A percentile compares a stretch with the other conserved stretches of the same genome.
phyloP scores from a whole-genome alignment of 2,888 invertebrate genomes.

The Ashinkailepas kermadecensis region DNA sequence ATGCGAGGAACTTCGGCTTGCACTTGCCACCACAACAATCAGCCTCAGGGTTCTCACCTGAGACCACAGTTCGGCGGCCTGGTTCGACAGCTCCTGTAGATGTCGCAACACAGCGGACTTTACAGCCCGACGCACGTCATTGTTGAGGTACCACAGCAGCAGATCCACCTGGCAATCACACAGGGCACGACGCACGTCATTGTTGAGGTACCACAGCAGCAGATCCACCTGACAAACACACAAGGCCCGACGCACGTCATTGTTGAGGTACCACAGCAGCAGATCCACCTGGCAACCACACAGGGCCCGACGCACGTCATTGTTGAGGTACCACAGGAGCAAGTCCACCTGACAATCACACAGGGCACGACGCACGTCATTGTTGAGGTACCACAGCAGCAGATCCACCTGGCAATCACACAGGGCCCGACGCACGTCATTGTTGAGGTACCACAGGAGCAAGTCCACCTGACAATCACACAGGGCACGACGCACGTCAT shows the following conservation, averaged over 20 bases:
- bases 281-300: constrained; percentile 47
- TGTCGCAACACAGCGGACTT: constrained; percentile 60
- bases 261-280: constrained; percentile 58
- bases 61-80: constrained; percentile 73
- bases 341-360: too few relatives aligned
- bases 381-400: constrained; percentile 58
- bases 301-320: too few relatives aligned
- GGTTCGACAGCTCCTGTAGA: constrained; percentile 59
- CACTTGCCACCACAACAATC: too few relatives aligned
- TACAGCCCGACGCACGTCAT: constrained; percentile 62
- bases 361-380: constrained; percentile 60
- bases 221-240: not conserved
- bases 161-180: constrained; percentile 47
- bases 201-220: too few relatives aligned
- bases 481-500: constrained; percentile 60
- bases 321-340: too few relatives aligned
- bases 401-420: constrained; percentile 47
- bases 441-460: too few relatives aligned
- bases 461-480: too few relatives aligned
- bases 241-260: constrained; percentile 52
- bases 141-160: constrained; percentile 57
- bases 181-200: not conserved
- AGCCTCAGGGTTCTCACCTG: constrained; percentile 43
- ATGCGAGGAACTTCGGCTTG: too few relatives aligned
- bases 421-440: too few relatives aligned